These are phyloP conservation scores for Meloe dianella DNA, from an alignment of 2,888 invertebrate genomes.

Conservation along the genomic window DNA sequence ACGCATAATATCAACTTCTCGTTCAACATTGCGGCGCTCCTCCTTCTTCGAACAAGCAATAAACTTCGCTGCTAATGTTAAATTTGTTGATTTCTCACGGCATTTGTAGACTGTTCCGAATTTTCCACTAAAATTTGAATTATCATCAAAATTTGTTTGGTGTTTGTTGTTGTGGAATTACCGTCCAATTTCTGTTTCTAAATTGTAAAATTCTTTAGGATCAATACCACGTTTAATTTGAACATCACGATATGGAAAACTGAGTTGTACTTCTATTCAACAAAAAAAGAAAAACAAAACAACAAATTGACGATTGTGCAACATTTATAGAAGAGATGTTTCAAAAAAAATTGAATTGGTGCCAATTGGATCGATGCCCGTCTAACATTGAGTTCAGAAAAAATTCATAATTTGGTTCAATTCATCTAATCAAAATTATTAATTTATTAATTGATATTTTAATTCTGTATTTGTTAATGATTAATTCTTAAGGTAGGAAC, in stretches of 20 bases:
- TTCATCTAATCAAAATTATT: too few relatives aligned
- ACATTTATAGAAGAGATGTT: conserved; percentile 15
- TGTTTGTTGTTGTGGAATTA: conserved; percentile 64
- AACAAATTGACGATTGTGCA: conserved; percentile 21
- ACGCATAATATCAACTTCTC: conserved; percentile 97
- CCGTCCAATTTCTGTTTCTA: conserved; percentile 93
- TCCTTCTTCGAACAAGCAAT: conserved; percentile 85
- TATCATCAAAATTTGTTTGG: too few relatives aligned
- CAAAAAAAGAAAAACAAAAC: conserved; percentile 46
- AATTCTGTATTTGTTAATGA: background rate
- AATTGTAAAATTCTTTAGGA: conserved; percentile 85
- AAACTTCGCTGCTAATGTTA: conserved; percentile 91
- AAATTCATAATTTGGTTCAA: conserved; percentile 26
- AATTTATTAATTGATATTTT: background rate
- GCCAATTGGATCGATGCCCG: conserved; percentile 34
- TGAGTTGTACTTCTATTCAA: conserved; percentile 81
- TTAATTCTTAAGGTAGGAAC: conserved; percentile 52
- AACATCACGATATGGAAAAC: conserved; percentile 89
- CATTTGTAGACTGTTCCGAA: conserved; percentile 97
- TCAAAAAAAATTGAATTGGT: conserved; percentile 19
- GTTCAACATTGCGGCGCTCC: conserved; percentile 88
- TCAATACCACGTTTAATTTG: conserved; percentile 81
- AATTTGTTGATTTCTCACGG: conserved; percentile 79
- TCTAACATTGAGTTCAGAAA: conserved; percentile 25
- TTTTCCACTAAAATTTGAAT: conserved; percentile 77